A percentile compares a stretch with the other conserved stretches of the same genome.
phyloP scores from a whole-genome alignment of 2,113 vertebrate species.

The Hyperopisus bebe region DNA sequence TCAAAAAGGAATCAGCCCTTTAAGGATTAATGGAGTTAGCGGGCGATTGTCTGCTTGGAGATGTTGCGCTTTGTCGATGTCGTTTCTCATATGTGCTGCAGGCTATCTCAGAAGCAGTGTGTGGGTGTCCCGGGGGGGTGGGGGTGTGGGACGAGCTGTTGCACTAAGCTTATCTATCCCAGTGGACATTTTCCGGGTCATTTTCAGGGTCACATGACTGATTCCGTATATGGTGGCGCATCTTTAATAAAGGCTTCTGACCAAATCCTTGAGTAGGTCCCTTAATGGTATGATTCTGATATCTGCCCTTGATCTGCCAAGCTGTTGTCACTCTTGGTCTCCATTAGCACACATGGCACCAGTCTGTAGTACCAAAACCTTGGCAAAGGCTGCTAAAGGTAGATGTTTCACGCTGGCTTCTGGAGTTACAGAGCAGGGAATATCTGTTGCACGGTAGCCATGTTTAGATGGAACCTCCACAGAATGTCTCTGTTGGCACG shows the following conservation, averaged over 20 bases:
- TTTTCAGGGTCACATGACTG: not conserved
- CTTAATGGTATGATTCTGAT: not conserved
- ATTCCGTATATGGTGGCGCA: not conserved
- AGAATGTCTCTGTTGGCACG: not conserved
- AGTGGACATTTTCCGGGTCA: not conserved
- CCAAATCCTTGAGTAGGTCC: not conserved
- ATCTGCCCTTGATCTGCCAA: not conserved
- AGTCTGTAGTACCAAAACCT: not conserved
- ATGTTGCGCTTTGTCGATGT: not conserved
- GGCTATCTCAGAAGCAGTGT: not conserved
- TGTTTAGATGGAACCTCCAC: not conserved
- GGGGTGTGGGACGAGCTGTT: not conserved
- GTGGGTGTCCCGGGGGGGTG: not conserved
- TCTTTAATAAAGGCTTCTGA: not conserved
- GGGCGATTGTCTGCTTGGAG: not conserved
- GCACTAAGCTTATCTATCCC: not conserved
- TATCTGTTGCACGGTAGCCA: not conserved
- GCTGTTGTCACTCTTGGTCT: not conserved
- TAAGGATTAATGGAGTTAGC: not conserved
- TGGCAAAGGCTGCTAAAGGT: not conserved
- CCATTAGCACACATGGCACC: not conserved
- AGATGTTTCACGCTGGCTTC: not conserved
- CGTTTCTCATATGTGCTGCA: not conserved
- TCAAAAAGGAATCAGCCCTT: constrained; percentile 33
- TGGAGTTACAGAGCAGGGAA: not conserved